A percentile compares a stretch with the other conserved stretches of the same genome.
These are phyloP conservation scores for Nephrocerus scutellatus DNA, from an alignment of 2,888 invertebrate genomes.

Conservation along the genomic window DNA sequence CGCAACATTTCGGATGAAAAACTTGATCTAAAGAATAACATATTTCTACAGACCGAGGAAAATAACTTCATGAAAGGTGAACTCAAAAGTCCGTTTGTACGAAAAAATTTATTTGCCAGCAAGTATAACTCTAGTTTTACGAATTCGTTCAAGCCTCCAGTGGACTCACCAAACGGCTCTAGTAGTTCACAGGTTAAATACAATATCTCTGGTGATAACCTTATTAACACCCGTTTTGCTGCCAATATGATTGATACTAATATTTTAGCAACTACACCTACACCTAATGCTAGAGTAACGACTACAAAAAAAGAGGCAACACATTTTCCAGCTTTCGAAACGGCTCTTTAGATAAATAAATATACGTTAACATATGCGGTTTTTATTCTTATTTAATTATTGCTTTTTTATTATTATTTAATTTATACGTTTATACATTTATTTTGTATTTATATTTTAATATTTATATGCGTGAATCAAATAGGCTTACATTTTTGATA, in stretches of 20 bases:
- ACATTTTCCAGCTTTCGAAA: constrained; percentile 19
- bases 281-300: constrained; percentile 12
- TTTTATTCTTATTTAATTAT: constrained; percentile 23
- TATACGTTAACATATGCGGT: constrained; percentile 11
- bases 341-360: constrained; percentile 17
- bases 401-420: too few species aligned
- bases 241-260: too few species aligned
- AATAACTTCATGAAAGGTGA: constrained; percentile 48
- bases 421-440: too few species aligned
- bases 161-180: too few species aligned
- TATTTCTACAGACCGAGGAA: constrained; percentile 46
- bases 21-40: constrained; percentile 42
- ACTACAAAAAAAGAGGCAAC: constrained; percentile 18
- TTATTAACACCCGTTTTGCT: too few species aligned
- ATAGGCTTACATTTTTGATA: too few species aligned
- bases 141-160: too few species aligned
- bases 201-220: too few species aligned
- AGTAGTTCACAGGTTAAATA: too few species aligned
- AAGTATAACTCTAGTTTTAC: too few species aligned
- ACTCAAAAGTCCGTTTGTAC: constrained; percentile 25
- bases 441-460: too few species aligned
- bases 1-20: constrained; percentile 29
- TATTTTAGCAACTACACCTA: constrained; percentile 11
- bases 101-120: constrained; percentile 2
- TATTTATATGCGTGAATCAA: too few species aligned